Base-by-base conservation (phyloP, 1,140 invertebrate genomes). In the Phocides pigmalion region DNA sequence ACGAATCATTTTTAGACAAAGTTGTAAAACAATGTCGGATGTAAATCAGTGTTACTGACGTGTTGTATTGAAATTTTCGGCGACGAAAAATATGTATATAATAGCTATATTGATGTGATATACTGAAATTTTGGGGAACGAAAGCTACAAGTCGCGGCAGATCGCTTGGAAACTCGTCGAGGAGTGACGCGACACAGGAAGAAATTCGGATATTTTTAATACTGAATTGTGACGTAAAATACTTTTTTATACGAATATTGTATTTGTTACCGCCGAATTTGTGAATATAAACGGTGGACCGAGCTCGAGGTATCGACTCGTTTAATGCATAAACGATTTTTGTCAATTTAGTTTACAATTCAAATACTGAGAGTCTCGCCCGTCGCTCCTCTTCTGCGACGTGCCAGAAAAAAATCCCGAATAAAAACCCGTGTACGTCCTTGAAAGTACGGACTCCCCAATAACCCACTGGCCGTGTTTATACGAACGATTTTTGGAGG, bases 271-370 rank as follows among this genome's bases (percentile, higher is more conserved):
- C 46, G 49, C 50, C 68, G 53, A 73, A 79, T 85, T 77, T 85
- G 82, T 82, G 62, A 85, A 80, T 82, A 79, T 82, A 85, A 85
- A 82, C 56, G 65, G 68, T 56, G 32, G 49, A 67, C 63, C 67
- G 73, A 49, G 50, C 64, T 56, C 70, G 69, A 71, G 65, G 71
- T 77, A 71, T 66, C 62, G 68, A 69, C 51, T 64, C 54, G 59
- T 70, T 71, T 72, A 73, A 82, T 85, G 72, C 81, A 86, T 83
- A 81, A 73, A 62, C 64, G 74, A 81, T 82, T 84, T 83, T 81
- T 46, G 77, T 78, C 72, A 81, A 76, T 75, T 70, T 70, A 41
- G 44, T 85, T 83, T 82, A 70, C 78, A 86, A 86, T 82, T 86
- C 75, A 79, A 78, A 82, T 81, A 39, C 20, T 22, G 19, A 22